These are phyloP conservation scores for Aegithalos caudatus DNA, from an alignment of 2,113 vertebrate species.

Conservation along the genomic window DNA sequence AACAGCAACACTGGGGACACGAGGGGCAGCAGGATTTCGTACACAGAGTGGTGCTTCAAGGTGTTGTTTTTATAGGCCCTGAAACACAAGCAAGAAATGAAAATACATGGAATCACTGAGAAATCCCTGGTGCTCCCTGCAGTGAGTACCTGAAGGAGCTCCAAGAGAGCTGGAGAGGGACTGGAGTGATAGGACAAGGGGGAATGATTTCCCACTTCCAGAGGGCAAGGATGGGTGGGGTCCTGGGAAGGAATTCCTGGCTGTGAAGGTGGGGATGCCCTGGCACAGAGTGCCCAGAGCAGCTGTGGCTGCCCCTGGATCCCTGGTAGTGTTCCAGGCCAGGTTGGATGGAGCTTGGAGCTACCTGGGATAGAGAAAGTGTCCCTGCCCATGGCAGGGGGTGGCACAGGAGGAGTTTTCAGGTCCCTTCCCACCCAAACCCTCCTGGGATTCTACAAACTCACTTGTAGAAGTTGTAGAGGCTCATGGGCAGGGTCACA, in stretches of 20 bases:
- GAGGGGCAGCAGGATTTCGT: conserved; percentile 90
- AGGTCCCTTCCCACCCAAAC: not conserved
- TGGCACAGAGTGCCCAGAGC: not conserved
- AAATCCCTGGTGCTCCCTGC: not conserved
- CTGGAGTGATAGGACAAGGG: not conserved
- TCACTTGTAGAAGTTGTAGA: conserved; percentile 92
- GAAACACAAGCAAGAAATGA: not conserved
- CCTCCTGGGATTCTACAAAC: not conserved
- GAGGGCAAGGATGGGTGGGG: not conserved
- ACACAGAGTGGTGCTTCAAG: conserved; percentile 87
- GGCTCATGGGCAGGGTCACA: conserved; percentile 95
- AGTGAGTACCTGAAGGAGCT: not conserved
- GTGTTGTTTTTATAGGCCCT: conserved; percentile 86
- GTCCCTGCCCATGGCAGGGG: not conserved
- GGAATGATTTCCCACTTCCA: not conserved
- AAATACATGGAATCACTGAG: not conserved
- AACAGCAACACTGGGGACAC: conserved; percentile 91
- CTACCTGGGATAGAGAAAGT: accelerated
- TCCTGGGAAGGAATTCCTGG: not conserved
- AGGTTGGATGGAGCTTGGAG: accelerated
- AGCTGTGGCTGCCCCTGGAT: not conserved
- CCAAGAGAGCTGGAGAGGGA: not conserved
- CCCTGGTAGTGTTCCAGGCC: not conserved
- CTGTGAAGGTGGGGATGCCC: not conserved
- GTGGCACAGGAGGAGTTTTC: not conserved